A percentile compares a stretch with the other conserved stretches of the same genome.
These are phyloP conservation scores for Asobara japonica DNA, from an alignment of 1,140 invertebrate species.

Conservation along the genomic window DNA sequence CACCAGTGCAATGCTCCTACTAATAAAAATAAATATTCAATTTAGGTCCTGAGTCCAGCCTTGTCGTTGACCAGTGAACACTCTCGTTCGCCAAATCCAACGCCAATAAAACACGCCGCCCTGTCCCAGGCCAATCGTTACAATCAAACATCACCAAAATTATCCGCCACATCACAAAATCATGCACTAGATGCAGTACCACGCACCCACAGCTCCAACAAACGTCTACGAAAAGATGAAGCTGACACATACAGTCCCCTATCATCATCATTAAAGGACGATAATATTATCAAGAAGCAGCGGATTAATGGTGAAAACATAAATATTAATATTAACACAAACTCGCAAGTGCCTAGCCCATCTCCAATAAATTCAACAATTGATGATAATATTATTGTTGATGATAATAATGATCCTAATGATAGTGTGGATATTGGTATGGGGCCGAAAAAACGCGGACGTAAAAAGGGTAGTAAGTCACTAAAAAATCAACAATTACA, in stretches of 20 bases:
- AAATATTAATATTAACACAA: slow-evolving; percentile 31
- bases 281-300: slow-evolving; percentile 51
- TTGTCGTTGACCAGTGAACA: slow-evolving; percentile 59
- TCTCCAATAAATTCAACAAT: slow-evolving; percentile 1
- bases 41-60: slow-evolving; percentile 58
- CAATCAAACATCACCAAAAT: slow-evolving; percentile 49
- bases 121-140: slow-evolving; percentile 49
- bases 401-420: no score
- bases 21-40: slow-evolving; percentile 22
- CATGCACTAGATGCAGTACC: slow-evolving; percentile 66
- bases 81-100: slow-evolving; percentile 58
- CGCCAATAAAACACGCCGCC: slow-evolving; percentile 50
- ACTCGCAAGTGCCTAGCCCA: slow-evolving; percentile 64
- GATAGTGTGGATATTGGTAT: slow-evolving; percentile 44
- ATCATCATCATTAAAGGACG: slow-evolving; percentile 37
- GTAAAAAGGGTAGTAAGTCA: slow-evolving; percentile 77
- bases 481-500: slow-evolving; percentile 64
- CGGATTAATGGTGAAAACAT: slow-evolving; percentile 62
- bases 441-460: slow-evolving; percentile 72
- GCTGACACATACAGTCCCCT: slow-evolving; percentile 20
- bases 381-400: neutral
- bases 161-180: slow-evolving; percentile 52
- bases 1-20: no score
- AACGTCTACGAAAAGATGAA: slow-evolving; percentile 71
- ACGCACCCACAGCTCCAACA: slow-evolving; percentile 72